Base-by-base conservation (phyloP, 37 sponge, comb jelly and placozoan species). In the Spongilla lacustris region DNA sequence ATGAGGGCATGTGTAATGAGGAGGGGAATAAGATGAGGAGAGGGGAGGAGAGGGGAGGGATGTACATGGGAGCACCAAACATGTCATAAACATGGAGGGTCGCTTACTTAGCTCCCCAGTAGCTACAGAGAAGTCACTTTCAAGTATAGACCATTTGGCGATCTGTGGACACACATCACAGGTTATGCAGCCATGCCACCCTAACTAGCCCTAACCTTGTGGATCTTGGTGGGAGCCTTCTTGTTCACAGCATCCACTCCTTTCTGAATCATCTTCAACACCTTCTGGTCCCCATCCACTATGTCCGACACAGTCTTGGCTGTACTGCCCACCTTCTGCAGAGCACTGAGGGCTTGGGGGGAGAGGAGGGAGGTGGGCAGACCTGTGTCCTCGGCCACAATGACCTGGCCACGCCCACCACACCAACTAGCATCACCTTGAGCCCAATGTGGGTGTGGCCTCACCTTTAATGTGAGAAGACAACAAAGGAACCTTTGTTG, bases 51-150 rank as follows among this genome's bases (percentile, higher is more conserved):
- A n/a, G n/a, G n/a, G n/a, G n/a, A n/a, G n/a, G n/a, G n/a, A n/a
- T n/a, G n/a, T n/a, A n/a, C n/a, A n/a, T n/a, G n/a, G n/a, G n/a
- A n/a, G n/a, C n/a, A n/a, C n/a, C n/a, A n/a, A n/a, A n/a, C n/a
- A n/a, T n/a, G n/a, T n/a, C n/a, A n/a, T n/a, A n/a, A n/a, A n/a
- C n/a, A n/a, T 36, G 25, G 11, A 38, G 19, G 24, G 11, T 6
- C 13, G 89, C 94, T 86, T 32, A 95, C 96, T 91, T 66, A 95
- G 72, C 83, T 95, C 96, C 33, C 89, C 91, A 34, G 91, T 86
- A 41, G 94, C 88, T 24, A 95, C 68, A 32, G 94, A 87, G 72
- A 95, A 95, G 74, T 95, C 96, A 29, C 71, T 35, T 25, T 91
- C 92, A 30, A 95, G 76, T 24, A 95, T 85, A 17, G 92, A 87